Evolutionary conservation across 2,113 vertebrate genomes (phyloP).

Genomic region (Muscicapa adusta): DNA sequence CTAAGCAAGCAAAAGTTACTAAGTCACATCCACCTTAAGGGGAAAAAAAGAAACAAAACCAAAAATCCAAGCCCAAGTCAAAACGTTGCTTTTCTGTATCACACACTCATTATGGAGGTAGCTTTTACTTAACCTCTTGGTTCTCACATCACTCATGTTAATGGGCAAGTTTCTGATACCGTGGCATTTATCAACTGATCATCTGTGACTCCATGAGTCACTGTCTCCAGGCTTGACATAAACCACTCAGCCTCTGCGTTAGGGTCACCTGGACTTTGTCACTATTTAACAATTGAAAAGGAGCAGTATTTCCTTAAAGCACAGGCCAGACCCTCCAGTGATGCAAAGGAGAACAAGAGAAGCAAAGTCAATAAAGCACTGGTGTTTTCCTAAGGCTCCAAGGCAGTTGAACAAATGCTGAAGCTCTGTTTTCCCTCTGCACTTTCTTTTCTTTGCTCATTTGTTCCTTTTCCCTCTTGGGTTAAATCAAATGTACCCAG

Average conservation of each 20-base stretch:
- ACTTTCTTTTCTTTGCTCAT: neutral
- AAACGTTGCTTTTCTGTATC: neutral
- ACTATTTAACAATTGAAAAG: constrained; percentile 53
- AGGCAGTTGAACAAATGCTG: neutral
- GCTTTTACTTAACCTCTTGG: constrained; percentile 59
- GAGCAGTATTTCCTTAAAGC: constrained; percentile 31
- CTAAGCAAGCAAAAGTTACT: neutral
- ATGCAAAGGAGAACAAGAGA: neutral
- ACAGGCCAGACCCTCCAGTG: neutral
- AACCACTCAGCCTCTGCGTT: constrained; percentile 17
- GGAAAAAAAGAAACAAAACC: neutral
- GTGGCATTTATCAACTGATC: constrained; percentile 59
- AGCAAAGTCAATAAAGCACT: neutral
- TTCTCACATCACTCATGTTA: constrained; percentile 66
- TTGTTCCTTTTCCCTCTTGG: neutral
- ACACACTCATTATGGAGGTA: constrained; percentile 9
- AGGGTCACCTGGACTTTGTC: constrained; percentile 64
- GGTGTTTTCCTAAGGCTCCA: neutral
- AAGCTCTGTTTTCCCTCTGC: neutral
- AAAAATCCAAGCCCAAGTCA: neutral
- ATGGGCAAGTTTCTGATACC: constrained; percentile 45
- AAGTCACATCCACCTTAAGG: neutral
- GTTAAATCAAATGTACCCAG: neutral
- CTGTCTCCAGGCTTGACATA: constrained; percentile 62
- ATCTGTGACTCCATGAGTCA: constrained; percentile 52